phyloP scores from a whole-genome alignment of 2,888 invertebrate genomes.

The Pammene aurita region DNA sequence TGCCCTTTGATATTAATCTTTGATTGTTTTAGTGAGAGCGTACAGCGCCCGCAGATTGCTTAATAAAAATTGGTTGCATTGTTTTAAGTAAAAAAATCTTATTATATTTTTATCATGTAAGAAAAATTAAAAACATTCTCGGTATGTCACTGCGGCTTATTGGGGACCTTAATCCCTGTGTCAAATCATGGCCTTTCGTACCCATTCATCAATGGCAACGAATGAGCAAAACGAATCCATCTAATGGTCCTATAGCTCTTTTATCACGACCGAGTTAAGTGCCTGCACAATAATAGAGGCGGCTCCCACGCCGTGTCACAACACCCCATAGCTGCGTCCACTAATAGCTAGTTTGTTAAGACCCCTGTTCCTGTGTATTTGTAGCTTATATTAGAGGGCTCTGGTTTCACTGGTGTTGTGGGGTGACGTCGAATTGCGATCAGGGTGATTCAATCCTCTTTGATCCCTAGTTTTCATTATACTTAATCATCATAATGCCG shows the following conservation, averaged over 20 bases:
- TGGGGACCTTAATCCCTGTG: conserved; percentile 51
- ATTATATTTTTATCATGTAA: too few relatives aligned
- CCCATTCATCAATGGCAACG: conserved; percentile 75
- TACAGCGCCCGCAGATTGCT: conserved; percentile 3
- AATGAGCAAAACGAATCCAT: conserved; percentile 80
- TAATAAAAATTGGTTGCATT: background rate
- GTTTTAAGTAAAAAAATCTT: too few relatives aligned
- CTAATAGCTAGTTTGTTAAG: conserved; percentile 52
- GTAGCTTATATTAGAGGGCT: conserved; percentile 46
- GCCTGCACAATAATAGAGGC: conserved; percentile 75
- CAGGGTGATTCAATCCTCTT: conserved; percentile 70
- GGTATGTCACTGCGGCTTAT: conserved; percentile 16
- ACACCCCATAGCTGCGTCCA: conserved; percentile 67
- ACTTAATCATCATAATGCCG: conserved; percentile 63
- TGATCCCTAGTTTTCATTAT: conserved; percentile 71
- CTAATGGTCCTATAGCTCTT: conserved; percentile 80
- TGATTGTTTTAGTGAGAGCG: conserved; percentile 30
- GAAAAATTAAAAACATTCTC: conserved; percentile 8
- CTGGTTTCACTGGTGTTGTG: conserved; percentile 54
- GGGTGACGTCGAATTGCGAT: conserved; percentile 60
- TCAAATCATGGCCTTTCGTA: conserved; percentile 72
- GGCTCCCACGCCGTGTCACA: conserved; percentile 82
- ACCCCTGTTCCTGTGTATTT: conserved; percentile 45
- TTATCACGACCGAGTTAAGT: conserved; percentile 79
- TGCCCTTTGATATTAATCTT: conserved; percentile 32